Percentiles rank a stretch among this genome's conserved stretches.
These are phyloP conservation scores for Asteroscopus sphinx DNA, from an alignment of 2,888 invertebrate genomes.

Conservation along the genomic window DNA sequence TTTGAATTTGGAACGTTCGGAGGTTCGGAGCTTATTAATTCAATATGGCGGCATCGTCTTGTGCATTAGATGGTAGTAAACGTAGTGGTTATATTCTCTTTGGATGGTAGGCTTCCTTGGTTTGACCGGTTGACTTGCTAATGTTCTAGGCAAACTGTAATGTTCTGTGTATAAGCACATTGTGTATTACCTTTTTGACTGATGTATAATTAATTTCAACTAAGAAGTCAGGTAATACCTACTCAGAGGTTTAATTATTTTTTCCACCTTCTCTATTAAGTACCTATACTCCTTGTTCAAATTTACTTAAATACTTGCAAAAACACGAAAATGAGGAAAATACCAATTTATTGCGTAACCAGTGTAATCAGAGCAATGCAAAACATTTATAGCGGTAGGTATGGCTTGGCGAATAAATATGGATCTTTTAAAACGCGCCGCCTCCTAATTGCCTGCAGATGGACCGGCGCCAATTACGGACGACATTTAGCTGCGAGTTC, in stretches of 20 bases:
- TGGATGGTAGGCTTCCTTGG: slow-evolving; percentile 56
- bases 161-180: slow-evolving; percentile 11
- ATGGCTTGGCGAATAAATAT: slow-evolving; percentile 80
- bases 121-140: slow-evolving; percentile 53
- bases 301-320: slow-evolving; percentile 1
- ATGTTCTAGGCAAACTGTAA: slow-evolving; percentile 40
- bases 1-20: slow-evolving; percentile 74
- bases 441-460: slow-evolving; percentile 87
- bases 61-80: no score
- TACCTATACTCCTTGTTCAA: no score
- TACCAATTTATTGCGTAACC: slow-evolving; percentile 66
- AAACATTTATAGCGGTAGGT: slow-evolving; percentile 67
- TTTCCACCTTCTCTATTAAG: no score
- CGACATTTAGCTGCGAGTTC: slow-evolving; percentile 76
- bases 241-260: no score
- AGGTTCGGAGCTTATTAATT: slow-evolving; percentile 75
- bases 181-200: slow-evolving; percentile 31
- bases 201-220: slow-evolving; percentile 17
- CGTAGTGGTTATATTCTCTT: no score
- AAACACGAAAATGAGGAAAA: slow-evolving; percentile 43
- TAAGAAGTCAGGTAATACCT: no score
- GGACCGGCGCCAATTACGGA: slow-evolving; percentile 85
- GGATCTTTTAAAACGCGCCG: slow-evolving; percentile 84
- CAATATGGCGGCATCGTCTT: slow-evolving; percentile 69
- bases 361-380: slow-evolving; percentile 67